Base-by-base conservation (phyloP, 1,140 invertebrate species). In the Wiebesia pumilae region DNA sequence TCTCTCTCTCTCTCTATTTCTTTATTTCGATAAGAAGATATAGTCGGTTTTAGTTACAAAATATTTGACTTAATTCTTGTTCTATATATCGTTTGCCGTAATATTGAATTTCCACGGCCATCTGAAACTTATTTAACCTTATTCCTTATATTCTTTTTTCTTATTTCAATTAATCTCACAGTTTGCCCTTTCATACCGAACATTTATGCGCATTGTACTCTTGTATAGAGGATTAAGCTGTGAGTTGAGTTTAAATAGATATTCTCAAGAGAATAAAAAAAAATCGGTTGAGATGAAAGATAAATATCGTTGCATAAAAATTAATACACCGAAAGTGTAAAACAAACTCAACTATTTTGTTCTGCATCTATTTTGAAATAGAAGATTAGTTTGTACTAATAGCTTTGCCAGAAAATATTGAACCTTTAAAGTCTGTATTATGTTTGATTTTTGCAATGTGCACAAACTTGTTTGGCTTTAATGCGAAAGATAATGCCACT, bases 221-320 rank as follows among this genome's bases (percentile, higher is more conserved):
- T 33, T 14, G 0, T 4, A n/a, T 38, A 30, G 40, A 82, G n/a
- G 14, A 43, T 81, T 69, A 69, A 81, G 3, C 6, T 3, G 3
- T 7, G 24, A 35, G 67, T 3, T n/a, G 33, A 27, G 27, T 30
- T 47, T 12, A 12, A 82, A 80, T 62, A 21, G 21, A 80, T 24
- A 38, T 62, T 16, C 24, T 78, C 47, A 43, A 16, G 19, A 7
- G 58, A 65, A 77, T 77, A 3, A 65, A 54, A 62, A 78, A 47
- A 43, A 30, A 58, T 78, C 69, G 16, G 62, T n/a, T 12, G 1
- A 14, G 69, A 86, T 86, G 84, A 75, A 86, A 75, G 35, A 62
- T n/a, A 81, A 81, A 81, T 77, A 81, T 81, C 81, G 62, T 86
- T 79, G 0, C 33, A 38, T 27, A 7, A 62, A 47, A 85, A 12